Evolutionary conservation across 2,797 vertebrate species (phyloP).

Genomic region (Scolopax bukidnonensis): DNA sequence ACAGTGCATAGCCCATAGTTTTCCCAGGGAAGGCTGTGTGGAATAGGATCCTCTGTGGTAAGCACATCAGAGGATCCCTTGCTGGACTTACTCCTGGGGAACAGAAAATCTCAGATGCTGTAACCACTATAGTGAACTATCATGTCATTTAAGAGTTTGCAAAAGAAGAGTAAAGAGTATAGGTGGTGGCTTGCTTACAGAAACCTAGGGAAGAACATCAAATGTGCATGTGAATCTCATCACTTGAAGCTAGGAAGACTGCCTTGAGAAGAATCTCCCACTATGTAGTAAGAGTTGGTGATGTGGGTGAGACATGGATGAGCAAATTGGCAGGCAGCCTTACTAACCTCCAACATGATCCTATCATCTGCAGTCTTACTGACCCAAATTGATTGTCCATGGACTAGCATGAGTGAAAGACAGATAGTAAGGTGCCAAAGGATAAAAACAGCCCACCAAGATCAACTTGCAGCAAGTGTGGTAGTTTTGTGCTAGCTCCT

Average conservation of each 20-base stretch:
- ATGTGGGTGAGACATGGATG: neutral
- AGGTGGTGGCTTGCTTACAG: neutral
- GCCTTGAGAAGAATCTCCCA: neutral
- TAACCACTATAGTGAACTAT: neutral
- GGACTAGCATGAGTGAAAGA: neutral
- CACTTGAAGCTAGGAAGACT: neutral
- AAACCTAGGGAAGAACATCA: neutral
- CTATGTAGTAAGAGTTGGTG: neutral
- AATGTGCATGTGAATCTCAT: neutral
- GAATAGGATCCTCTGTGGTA: neutral
- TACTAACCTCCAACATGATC: neutral
- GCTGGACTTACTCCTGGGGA: neutral
- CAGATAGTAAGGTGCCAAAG: neutral
- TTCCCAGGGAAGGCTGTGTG: neutral
- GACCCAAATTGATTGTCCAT: neutral
- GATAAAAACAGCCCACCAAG: neutral
- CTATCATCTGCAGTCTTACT: neutral
- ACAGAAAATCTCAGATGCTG: neutral
- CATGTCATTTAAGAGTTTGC: neutral
- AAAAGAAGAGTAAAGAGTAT: neutral
- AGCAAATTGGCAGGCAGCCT: neutral
- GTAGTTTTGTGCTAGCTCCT: neutral
- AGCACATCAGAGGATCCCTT: neutral
- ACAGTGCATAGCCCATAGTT: neutral
- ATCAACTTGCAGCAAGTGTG: neutral